phyloP scores from a whole-genome alignment of 2,888 invertebrate species.

The Drosophila paracracens region DNA sequence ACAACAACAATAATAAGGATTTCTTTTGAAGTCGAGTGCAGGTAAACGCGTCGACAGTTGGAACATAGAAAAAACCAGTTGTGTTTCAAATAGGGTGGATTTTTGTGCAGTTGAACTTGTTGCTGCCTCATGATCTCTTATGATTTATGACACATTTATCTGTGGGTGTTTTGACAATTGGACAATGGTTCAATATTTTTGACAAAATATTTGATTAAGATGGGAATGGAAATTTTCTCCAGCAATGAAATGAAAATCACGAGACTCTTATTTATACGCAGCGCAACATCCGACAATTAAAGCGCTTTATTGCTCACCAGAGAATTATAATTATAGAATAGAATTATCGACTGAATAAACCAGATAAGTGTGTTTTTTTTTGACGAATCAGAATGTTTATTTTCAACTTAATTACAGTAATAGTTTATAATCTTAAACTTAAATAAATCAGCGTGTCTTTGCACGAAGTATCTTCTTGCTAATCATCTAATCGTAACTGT shows the following conservation, averaged over 20 bases:
- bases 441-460: conserved; percentile 42
- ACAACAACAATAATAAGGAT: conserved; percentile 25
- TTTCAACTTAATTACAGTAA: conserved; percentile 39
- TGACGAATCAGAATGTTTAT: conserved; percentile 53
- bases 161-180: neutral
- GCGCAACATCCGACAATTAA: neutral
- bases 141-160: neutral
- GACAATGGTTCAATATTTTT: neutral
- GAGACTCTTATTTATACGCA: no score
- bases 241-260: neutral
- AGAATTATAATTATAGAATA: neutral
- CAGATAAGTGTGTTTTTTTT: conserved; percentile 14
- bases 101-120: conserved; percentile 3
- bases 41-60: conserved; percentile 23
- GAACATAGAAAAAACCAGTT: conserved; percentile 12
- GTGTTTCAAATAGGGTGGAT: conserved; percentile 3
- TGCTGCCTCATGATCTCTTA: conserved; percentile 3
- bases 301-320: neutral
- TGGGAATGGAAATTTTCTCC: neutral
- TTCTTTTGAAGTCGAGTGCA: conserved; percentile 39
- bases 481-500: conserved; percentile 25
- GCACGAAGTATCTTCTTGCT: neutral
- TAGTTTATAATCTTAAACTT: conserved; percentile 34
- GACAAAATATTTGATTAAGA: neutral
- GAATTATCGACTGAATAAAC: conserved; percentile 16